Conservation (phyloP, 2,797 vertebrate species). For the Peromyscus melanophrys region DNA sequence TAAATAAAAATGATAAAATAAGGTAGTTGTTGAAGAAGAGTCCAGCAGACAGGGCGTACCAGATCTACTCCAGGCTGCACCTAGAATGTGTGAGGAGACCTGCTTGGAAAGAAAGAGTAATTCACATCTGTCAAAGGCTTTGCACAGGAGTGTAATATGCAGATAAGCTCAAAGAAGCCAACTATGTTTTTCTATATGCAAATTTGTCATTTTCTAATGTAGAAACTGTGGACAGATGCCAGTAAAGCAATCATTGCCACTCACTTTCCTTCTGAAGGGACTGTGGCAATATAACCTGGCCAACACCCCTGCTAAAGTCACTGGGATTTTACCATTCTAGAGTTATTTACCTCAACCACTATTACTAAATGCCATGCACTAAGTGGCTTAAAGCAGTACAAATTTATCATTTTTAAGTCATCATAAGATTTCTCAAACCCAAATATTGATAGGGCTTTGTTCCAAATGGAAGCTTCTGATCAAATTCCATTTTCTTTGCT, state of each 20-base stretch:
- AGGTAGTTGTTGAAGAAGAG: neutral
- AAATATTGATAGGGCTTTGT: neutral
- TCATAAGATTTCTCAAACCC: neutral
- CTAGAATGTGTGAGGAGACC: neutral
- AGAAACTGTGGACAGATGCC: neutral
- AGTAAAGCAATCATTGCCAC: neutral
- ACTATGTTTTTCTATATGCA: neutral
- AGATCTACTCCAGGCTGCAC: neutral
- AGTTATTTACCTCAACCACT: neutral
- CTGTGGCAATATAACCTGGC: neutral
- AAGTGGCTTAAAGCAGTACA: neutral
- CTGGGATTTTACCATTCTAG: neutral
- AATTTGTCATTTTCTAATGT: neutral
- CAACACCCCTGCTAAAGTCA: neutral
- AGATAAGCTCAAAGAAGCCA: constrained; percentile 23
- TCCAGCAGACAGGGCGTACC: neutral
- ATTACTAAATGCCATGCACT: neutral
- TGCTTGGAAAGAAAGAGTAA: neutral
- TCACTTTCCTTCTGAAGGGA: neutral
- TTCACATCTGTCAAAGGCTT: neutral
- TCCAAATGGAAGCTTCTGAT: neutral
- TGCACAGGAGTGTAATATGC: neutral
- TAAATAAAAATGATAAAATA: neutral
- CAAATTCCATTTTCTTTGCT: neutral
- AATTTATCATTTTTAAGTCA: constrained; percentile 3